Base-by-base conservation (phyloP, 2,888 invertebrate species). In the Torymus texanus region DNA sequence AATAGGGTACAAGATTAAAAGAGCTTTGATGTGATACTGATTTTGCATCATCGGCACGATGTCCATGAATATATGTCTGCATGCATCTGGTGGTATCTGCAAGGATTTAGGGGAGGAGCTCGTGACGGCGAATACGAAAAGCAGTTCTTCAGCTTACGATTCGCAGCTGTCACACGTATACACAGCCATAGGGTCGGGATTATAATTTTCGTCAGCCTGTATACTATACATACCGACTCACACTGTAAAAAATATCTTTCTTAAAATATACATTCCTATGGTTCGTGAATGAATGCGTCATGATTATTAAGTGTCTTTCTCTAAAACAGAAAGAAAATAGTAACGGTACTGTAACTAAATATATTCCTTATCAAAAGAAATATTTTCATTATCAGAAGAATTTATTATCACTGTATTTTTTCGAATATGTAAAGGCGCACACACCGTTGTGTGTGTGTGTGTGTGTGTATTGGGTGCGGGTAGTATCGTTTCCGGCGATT, bases 401-500 rank as follows among this genome's bases (percentile, higher is more conserved):
- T 21, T 58, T 29, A 16, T 16, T 50, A 16, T 12, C 51, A 18
- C 53, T 21, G 4, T 18, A 11, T 21, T 18, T 50, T n/a, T 62
- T 3, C 24, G 1, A 63, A 68, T 62, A 61, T 21, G 21, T 11
- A 70, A 70, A 63, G 41, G 5, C 41, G 41, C 63, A 63, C 68
- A 63, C 21, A 21, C n/a, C n/a, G 41, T 76, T 76, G 55, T 76
- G 10, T 41, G 14, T 16, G 14, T 14, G 24, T n/a, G 24, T 4
- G 2, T 5, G n/a, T 21, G 14, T 10, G 8, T 41, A 24, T 41
- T 29, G 55, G 72, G 29, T 8, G 8, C 41, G 41, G 41, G 8
- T 41, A 41, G 41, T 56, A 78, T 72, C 66, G 79, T 76, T 80
- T 75, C 76, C 80, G 80, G 80, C 74, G 65, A 70, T 67, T 50